phyloP scores from a whole-genome alignment of 2,113 vertebrate species.

The Actenoides lindsayi region DNA sequence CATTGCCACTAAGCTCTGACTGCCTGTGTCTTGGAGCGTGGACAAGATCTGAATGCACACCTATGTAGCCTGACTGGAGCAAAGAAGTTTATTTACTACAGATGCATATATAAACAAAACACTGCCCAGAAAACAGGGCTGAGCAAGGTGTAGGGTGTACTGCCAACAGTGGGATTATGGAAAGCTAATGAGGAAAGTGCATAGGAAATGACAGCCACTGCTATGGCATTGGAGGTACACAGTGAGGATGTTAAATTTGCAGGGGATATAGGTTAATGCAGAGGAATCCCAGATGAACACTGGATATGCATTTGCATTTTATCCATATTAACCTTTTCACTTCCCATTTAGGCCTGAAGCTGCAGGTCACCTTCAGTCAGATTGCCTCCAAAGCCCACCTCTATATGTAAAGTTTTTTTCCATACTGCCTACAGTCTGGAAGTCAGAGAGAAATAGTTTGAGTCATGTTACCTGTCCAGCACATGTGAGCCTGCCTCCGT shows the following conservation, averaged over 20 bases:
- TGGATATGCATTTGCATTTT: neutral
- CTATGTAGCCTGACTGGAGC: neutral
- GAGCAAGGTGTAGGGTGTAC: neutral
- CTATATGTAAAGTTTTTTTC: neutral
- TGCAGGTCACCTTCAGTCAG: neutral
- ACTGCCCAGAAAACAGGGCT: neutral
- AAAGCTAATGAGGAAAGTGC: neutral
- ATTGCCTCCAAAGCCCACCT: neutral
- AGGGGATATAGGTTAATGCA: neutral
- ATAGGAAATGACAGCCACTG: neutral
- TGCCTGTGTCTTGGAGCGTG: neutral
- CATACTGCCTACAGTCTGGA: neutral
- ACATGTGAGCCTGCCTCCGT: neutral
- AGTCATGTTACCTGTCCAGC: neutral
- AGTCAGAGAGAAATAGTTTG: neutral
- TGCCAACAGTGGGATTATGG: rapidly evolving
- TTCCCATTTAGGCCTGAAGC: neutral
- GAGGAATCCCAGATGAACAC: neutral
- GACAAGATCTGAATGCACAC: neutral
- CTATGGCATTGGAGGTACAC: neutral
- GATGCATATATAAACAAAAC: neutral
- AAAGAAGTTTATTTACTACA: neutral
- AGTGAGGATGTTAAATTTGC: neutral
- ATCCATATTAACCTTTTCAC: neutral
- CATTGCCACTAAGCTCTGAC: neutral